Base-by-base conservation (phyloP, 2,113 vertebrate genomes). In the Passerina amoena region DNA sequence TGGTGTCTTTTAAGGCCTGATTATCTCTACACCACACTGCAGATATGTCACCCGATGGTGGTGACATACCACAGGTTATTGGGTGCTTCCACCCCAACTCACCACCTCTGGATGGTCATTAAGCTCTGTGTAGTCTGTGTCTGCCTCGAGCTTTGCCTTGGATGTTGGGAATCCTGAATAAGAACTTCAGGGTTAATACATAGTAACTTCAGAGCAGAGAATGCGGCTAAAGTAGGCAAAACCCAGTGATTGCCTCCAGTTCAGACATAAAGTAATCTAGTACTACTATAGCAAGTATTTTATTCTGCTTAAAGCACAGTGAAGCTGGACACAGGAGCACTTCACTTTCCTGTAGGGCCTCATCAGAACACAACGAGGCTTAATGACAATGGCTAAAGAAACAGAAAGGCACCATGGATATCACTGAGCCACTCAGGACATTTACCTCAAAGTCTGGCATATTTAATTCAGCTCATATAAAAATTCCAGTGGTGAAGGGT, bases 401-500 rank as follows among this genome's bases (percentile, higher is more conserved):
- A 48, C 45, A 69, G 70, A 76, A 91, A 81, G 47, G 48, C 35
- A 50, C 44, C 37, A 6, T 40, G 54, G 93, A 27, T 80, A 73
- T 64, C 3, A 4, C 73, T 66, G 63, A 47, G 35, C n/a, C 45
- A 12, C 71, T 82, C 47, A 35, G 3, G 84, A 38, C 30, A 35
- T 86, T 56, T 50, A 64, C 73, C 44, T 88, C 82, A 42, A 88
- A 86, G 51, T 30, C 64, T 83, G 69, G 60, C 21, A 2, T 56
- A n/a, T 68, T 80, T 82, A 88, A 84, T 75, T 85, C 53, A 64
- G 82, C 77, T 61, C 68, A 44, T 31, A 81, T 57, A 88, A 93
- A 94, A 95, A 91, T 96, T 89, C 92, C 87, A 90, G 48, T 80
- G 89, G 86, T 35, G 45, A 86, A 90, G 82, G 57, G 76, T 79